Evolutionary conservation across 2,797 vertebrate species (phyloP).

Genomic region (Neopelma chrysocephalum): DNA sequence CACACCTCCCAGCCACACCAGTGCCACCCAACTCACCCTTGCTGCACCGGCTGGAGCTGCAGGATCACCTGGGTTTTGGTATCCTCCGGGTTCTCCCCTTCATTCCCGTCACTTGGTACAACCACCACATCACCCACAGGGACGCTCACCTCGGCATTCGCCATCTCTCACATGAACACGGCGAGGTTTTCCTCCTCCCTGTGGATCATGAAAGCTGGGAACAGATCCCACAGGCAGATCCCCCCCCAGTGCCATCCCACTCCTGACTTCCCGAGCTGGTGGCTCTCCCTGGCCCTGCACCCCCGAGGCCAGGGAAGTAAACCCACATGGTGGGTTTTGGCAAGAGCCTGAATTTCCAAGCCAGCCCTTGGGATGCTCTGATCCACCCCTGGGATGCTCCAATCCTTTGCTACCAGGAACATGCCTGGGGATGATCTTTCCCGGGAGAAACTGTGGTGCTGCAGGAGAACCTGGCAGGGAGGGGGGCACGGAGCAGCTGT

Average conservation of each 20-base stretch:
- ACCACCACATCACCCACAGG: slow-evolving; percentile 86
- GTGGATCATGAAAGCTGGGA: neutral
- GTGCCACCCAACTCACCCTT: slow-evolving; percentile 80
- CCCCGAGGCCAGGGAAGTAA: neutral
- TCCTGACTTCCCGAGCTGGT: neutral
- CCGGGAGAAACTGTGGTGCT: neutral
- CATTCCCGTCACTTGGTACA: slow-evolving; percentile 83
- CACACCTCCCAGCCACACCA: fast-evolving
- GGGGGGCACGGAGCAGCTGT: neutral
- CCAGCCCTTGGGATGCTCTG: neutral
- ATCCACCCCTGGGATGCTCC: neutral
- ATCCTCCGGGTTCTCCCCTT: slow-evolving; percentile 84
- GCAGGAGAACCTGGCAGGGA: neutral
- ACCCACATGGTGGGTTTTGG: neutral
- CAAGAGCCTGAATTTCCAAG: neutral
- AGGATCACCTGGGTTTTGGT: slow-evolving; percentile 89
- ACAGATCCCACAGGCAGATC: neutral
- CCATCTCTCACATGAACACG: slow-evolving; percentile 85
- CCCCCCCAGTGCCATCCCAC: neutral
- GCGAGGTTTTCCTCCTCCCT: neutral
- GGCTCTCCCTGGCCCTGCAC: neutral
- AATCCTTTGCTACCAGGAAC: neutral
- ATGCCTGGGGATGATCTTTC: neutral
- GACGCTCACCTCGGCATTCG: slow-evolving; percentile 86
- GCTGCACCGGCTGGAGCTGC: slow-evolving; percentile 89